Evolutionary conservation across 2,888 invertebrate species (phyloP).

Genomic region (Synanthedon formicaeformis): DNA sequence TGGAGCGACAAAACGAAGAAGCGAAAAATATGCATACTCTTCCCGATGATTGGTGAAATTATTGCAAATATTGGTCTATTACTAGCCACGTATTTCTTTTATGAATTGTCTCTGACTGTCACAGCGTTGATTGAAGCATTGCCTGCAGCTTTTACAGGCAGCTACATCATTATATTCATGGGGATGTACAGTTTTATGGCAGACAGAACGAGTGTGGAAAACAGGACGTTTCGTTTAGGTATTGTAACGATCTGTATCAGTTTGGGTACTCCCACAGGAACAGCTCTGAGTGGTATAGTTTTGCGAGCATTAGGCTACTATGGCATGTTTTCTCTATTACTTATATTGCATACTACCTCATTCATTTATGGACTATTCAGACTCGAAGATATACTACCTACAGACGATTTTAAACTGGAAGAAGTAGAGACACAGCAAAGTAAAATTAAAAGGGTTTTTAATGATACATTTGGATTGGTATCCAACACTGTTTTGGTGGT

Average conservation of each 20-base stretch:
- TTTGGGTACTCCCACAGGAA: constrained; percentile 64
- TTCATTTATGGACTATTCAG: constrained; percentile 47
- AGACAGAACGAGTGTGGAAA: constrained; percentile 69
- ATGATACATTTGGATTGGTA: constrained; percentile 43
- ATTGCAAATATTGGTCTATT: constrained; percentile 64
- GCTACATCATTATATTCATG: constrained; percentile 71
- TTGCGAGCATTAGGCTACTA: constrained; percentile 54
- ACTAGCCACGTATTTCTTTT: constrained; percentile 69
- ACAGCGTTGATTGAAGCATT: constrained; percentile 69
- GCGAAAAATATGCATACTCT: constrained; percentile 70
- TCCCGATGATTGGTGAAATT: constrained; percentile 70
- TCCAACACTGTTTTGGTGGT: constrained; percentile 52
- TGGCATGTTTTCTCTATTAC: constrained; percentile 51
- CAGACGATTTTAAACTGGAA: constrained; percentile 9
- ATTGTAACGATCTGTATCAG: constrained; percentile 69
- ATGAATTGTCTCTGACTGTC: constrained; percentile 57
- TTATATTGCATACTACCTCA: constrained; percentile 37
- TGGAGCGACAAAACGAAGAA: constrained; percentile 73
- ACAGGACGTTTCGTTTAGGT: constrained; percentile 74
- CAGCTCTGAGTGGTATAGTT: constrained; percentile 63
- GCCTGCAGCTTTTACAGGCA: constrained; percentile 72
- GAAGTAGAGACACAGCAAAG: constrained; percentile 15
- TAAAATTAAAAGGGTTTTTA: constrained; percentile 21
- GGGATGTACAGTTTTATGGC: constrained; percentile 74
- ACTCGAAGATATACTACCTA: constrained; percentile 42